A percentile compares a stretch with the other conserved stretches of the same genome.
Evolutionary conservation across 2,888 invertebrate genomes (phyloP).

Genomic region (Drosophila demipolita): DNA sequence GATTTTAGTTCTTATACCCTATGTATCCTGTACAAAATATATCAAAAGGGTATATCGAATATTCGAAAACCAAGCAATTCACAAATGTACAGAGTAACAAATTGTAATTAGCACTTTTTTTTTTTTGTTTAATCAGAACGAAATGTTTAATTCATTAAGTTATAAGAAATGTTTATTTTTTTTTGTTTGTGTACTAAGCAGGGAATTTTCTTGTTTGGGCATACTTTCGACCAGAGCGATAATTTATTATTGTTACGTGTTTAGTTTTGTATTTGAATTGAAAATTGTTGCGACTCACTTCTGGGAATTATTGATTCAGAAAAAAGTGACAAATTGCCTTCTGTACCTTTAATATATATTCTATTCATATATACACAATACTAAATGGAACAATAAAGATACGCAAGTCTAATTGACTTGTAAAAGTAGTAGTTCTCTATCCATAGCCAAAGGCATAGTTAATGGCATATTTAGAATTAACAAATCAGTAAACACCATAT

Average conservation of each 20-base stretch:
- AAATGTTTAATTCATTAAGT: neutral
- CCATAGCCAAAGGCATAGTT: neutral
- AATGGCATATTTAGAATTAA: neutral
- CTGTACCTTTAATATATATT: too few species aligned
- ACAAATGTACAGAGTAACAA: neutral
- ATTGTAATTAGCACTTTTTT: neutral
- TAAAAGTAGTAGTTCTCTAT: neutral
- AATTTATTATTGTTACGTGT: neutral
- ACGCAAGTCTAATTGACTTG: neutral
- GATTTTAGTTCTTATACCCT: slow-evolving; percentile 13
- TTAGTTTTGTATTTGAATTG: slow-evolving; percentile 40
- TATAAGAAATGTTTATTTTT: neutral
- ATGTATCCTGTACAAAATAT: slow-evolving; percentile 5
- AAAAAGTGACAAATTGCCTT: slow-evolving; percentile 10
- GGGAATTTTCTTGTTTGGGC: neutral
- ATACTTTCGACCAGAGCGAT: neutral
- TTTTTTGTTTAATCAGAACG: neutral
- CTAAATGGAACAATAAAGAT: neutral
- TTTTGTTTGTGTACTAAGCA: neutral
- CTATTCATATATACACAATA: neutral
- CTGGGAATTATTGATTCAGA: slow-evolving; percentile 11
- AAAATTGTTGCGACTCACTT: slow-evolving; percentile 32
- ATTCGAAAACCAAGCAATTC: neutral
- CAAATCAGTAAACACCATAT: neutral
- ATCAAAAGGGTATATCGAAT: neutral